These are phyloP conservation scores for Lithophane ornitopus DNA, from an alignment of 2,888 invertebrate genomes.

Conservation along the genomic window DNA sequence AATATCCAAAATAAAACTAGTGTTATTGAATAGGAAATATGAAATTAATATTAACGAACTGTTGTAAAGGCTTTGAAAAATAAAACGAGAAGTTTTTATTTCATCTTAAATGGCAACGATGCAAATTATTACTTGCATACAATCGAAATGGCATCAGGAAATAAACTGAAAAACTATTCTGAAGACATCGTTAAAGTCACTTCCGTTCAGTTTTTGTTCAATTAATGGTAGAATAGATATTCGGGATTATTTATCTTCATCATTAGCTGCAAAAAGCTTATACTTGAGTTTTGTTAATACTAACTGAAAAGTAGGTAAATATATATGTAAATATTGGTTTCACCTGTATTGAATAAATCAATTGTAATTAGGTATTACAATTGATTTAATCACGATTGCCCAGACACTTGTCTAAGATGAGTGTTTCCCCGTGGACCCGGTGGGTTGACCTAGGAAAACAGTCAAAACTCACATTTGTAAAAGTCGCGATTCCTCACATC, in stretches of 20 bases:
- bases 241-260: background rate
- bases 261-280: background rate
- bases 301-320: background rate
- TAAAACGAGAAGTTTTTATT: constrained; percentile 31
- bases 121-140: constrained; percentile 18
- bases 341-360: background rate
- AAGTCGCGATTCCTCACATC: background rate
- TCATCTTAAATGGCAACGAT: constrained; percentile 14
- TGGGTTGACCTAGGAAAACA: background rate
- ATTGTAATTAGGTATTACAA: too few species aligned
- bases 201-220: constrained; percentile 25
- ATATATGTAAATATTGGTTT: background rate
- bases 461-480: background rate
- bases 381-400: background rate
- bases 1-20: background rate
- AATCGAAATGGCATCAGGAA: constrained; percentile 43
- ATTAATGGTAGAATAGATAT: constrained; percentile 6
- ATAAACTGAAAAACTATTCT: background rate
- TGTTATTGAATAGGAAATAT: constrained; percentile 11
- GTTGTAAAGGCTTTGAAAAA: background rate
- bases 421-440: too few species aligned
- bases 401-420: too few species aligned
- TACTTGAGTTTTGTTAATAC: background rate
- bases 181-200: constrained; percentile 30
- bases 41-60: constrained; percentile 15